Evolutionary conservation across 2,113 vertebrate genomes (phyloP), one percentile per base, ranked within the genome.

Genomic region (Melanerpes formicivorus): DNA sequence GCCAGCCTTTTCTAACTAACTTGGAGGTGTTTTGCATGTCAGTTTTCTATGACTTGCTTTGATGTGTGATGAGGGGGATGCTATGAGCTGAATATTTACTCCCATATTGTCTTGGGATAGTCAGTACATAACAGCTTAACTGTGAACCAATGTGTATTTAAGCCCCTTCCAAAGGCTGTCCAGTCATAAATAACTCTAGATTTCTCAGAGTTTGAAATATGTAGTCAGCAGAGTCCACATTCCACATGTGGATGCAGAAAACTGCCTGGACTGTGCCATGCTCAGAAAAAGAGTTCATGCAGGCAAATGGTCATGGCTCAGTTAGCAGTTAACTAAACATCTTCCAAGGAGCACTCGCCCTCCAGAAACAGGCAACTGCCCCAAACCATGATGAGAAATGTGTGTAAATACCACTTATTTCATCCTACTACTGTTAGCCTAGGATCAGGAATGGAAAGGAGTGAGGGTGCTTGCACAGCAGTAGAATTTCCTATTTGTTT

Each of bases 211-310:
- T 67, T 66, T 90, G 56, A 88, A 50, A 65, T 58, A 67, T 5
- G 30, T 70, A 80, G n/a, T 88, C 48, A 64, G 11, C 8, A 37
- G 27, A 55, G 18, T 44, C 71, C 2, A 1, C 17, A n/a, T 77
- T 80, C 23, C 30, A 66, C n/a, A 16, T 54, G 23, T 18, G 25
- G 54, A n/a, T 65, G 22, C 21, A 32, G 8, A 19, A 75, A 76
- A 32, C 5, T 46, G 21, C 21, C 29, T 54, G 50, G 22, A 72
- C 32, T 1, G 1, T 64, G 16, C 27, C 0, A 0, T 75, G 9
- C 17, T 90, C 55, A 62, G 26, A 30, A 3, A n/a, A 34, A 65
- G 54, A 58, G 19, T 13, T 63, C 72, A 56, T 15, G 14, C 0
- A 66, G 23, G 37, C 40, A 83, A 83, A 76, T 30, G 37, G 17